Conservation (phyloP, 2,888 invertebrate species). For the Apamea sordens region DNA sequence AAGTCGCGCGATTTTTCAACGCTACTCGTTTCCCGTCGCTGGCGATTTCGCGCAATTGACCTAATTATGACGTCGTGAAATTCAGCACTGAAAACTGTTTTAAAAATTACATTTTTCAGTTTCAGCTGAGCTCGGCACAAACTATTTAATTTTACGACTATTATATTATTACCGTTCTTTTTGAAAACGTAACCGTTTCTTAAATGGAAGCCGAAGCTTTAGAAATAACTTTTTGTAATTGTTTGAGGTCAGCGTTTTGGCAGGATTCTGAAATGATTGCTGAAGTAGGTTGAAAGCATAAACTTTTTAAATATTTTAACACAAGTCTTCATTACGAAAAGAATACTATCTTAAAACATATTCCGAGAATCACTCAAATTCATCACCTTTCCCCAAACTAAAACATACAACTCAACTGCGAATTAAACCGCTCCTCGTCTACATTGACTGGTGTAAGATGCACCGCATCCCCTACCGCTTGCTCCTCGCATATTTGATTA, state of each 20-base stretch:
- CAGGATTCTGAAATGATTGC: not conserved
- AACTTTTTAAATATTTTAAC: not conserved
- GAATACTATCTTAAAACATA: slow-evolving; percentile 2
- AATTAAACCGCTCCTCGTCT: slow-evolving; percentile 19
- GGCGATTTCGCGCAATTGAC: slow-evolving; percentile 72
- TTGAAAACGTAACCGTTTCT: slow-evolving; percentile 32
- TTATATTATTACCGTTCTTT: slow-evolving; percentile 39
- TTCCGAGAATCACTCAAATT: slow-evolving; percentile 6
- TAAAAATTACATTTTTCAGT: slow-evolving; percentile 60
- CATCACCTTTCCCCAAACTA: slow-evolving; percentile 2
- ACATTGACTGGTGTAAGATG: slow-evolving; percentile 43
- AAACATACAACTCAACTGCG: slow-evolving; percentile 15
- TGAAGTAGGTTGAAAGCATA: not conserved
- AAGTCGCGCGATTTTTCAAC: slow-evolving; percentile 64
- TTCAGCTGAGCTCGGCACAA: slow-evolving; percentile 38
- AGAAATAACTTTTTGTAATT: not conserved
- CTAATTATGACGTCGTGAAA: slow-evolving; percentile 69
- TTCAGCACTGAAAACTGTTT: slow-evolving; percentile 62
- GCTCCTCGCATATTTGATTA: slow-evolving; percentile 68
- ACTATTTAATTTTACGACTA: slow-evolving; percentile 58
- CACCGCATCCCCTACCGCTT: slow-evolving; percentile 61
- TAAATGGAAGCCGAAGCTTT: slow-evolving; percentile 16
- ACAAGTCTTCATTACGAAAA: not conserved
- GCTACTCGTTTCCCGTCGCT: slow-evolving; percentile 53
- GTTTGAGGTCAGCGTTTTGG: not conserved